Evolutionary conservation across 2,888 invertebrate species (phyloP), one percentile per base, ranked within the genome.

Genomic region (Empis stercorea): DNA sequence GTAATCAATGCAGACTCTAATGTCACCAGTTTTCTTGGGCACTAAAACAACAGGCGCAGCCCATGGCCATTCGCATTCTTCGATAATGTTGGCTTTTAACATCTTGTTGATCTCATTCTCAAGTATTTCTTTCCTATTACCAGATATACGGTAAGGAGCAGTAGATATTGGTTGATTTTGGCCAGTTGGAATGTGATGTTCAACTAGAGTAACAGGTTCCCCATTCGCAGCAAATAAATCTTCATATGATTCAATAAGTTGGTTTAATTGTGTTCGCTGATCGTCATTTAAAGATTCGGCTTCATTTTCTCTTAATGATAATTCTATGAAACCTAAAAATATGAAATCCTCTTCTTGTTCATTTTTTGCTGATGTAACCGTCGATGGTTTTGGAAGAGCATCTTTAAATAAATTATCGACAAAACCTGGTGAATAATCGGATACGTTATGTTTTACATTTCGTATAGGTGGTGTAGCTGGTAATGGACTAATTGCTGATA

Each of bases 71-170:
- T 52, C 51, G 16, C 41, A 44, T 45, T 50, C 48, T 44, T 50
- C 48, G n/a, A 51, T 54, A 2, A 60, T 55, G 1, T 52, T 55
- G 13, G 53, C 51, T 36, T 30, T n/a, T 3, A 45, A 13, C 44
- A 47, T 48, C 40, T 34, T 11, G 4, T 43, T 6, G 3, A 51
- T 30, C 42, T 48, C 44, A 20, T 47, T 38, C 36, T 37, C 13
- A n/a, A 44, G 16, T 4, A 16, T 6, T 52, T 30, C 20, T 20
- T 20, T 20, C 5, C 20, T 20, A 5, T 20, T 20, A 20, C 20
- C 20, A 20, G 59, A 54, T 38, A 62, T 38, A n/a, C 61, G 48
- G 49, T 63, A 63, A 7, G 61, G 62, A 6, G 60, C 56, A 1
- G 56, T 51, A 2, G 61, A 56, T 9, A 62, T 55, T 1, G 63